Base-by-base conservation (phyloP, 1,140 invertebrate species). In the Ruditapes philippinarum region DNA sequence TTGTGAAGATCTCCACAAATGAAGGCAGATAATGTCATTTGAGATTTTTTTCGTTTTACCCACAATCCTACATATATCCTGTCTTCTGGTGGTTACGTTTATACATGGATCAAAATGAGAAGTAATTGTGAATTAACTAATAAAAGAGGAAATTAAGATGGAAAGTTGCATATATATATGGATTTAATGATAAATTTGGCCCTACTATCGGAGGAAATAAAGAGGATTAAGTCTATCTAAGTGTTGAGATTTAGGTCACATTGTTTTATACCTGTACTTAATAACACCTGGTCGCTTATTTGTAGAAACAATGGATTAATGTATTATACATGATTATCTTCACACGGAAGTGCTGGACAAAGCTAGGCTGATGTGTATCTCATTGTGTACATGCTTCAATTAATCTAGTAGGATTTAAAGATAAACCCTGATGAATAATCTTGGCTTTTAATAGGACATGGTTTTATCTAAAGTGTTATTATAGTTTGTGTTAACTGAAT, bases 1-100 rank as follows among this genome's bases (percentile, higher is more conserved):
- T 49, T n/a, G n/a, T n/a, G 73, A 45, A 76, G 73, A 76, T 76
- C 73, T 76, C 51, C 73, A 25, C 22, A 76, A 76, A 76, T 49
- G 73, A 76, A 76, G 73, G 73, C 38, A 51, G 73, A 76, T 76
- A 76, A 76, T 76, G 73, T 76, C 73, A 76, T 1, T 28, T 49
- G 9, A 28, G 45, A 76, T 14, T 76, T 14, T 76, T 74, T n/a
- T n/a, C 45, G 45, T 5, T 76, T 76, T 76, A 76, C 73, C 73
- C 73, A 76, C 25, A 76, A 76, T 76, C n/a, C 73, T 49, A 12
- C 5, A 38, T 9, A 45, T 76, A n/a, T 76, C 73, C 73, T 76
- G 40, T 76, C 17, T 7, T 11, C n/a, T 45, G n/a, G 68, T 51
- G 42, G 49, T 9, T 22, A 51, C 19, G 17, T 49, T 49, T n/a